Base-by-base conservation (phyloP, 2,888 invertebrate species). In the Microdon myrmicae region DNA sequence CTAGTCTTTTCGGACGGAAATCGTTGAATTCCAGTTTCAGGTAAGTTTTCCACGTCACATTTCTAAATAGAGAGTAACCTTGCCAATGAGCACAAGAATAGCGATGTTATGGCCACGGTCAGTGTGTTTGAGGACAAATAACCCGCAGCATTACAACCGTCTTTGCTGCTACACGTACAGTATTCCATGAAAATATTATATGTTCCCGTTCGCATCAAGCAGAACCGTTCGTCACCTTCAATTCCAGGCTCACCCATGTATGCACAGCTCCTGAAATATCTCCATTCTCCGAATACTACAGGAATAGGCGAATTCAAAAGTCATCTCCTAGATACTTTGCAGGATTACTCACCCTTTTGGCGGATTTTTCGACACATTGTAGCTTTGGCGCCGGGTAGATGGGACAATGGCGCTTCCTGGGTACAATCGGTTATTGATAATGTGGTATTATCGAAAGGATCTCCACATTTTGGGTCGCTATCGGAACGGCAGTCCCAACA, bases 131-230 rank as follows among this genome's bases (percentile, higher is more conserved):
- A 80, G 17, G 71, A 71, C 9, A 81, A 74, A 6, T 78, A 67
- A 1, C 81, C 76, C 0, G 87, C 88, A 2, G 85, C 79, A 77
- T 95, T 95, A 75, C 95, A 95, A 0, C 94, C 94, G 76, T 95
- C 94, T 79, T 94, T 94, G 72, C 90, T 92, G 71, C 91, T 91
- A 58, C 95, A 95, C 0, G 94, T 94, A 75, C 95, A 96, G 72
- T 91, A 94, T 79, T 96, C 95, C 82, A 93, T 89, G 76, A 94
- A 95, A 69, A 96, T 93, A 75, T 96, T 94, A 79, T 92, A 94
- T 1, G 92, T 92, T 12, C 94, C 94, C 0, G 92, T 92, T 71
- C 94, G 84, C 90, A 94, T 91, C 7, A 94, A 81, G 71, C 95
- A 95, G 79, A 90, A 94, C 45, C 95, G 83, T 78, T 95, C 94